Conservation (phyloP, 2,113 vertebrate species). For the Coptodon rendalli region DNA sequence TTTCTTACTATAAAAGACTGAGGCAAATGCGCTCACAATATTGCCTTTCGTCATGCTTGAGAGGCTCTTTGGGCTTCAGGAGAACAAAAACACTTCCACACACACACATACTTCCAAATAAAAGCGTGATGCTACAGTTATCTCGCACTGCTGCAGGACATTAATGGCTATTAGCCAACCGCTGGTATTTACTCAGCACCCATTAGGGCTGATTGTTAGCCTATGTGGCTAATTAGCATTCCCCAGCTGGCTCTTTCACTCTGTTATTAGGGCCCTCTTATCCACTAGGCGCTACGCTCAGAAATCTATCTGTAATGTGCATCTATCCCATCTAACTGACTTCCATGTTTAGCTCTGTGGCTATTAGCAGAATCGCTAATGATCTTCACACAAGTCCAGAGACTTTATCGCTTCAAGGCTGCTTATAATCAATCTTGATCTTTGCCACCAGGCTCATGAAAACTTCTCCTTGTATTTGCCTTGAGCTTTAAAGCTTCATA, state of each 20-base stretch:
- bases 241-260: conserved; percentile 28
- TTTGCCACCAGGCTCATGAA: background rate
- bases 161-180: conserved; percentile 50
- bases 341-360: conserved; percentile 2
- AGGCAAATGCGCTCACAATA: background rate
- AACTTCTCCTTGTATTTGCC: background rate
- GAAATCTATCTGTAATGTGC: conserved; percentile 25
- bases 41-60: background rate
- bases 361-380: conserved; percentile 8
- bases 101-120: background rate
- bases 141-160: conserved; percentile 12
- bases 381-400: background rate
- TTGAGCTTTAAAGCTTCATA: background rate
- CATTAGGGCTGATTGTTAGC: conserved; percentile 59
- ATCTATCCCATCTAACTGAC: background rate
- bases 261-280: conserved; percentile 17
- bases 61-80: background rate
- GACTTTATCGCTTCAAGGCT: background rate
- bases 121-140: background rate
- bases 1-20: background rate
- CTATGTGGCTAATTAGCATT: conserved; percentile 53
- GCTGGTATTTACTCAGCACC: conserved; percentile 54
- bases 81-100: background rate
- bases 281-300: background rate
- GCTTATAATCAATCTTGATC: background rate